These are phyloP conservation scores for Petroica traversi DNA, from an alignment of 2,113 vertebrate genomes.

Conservation along the genomic window DNA sequence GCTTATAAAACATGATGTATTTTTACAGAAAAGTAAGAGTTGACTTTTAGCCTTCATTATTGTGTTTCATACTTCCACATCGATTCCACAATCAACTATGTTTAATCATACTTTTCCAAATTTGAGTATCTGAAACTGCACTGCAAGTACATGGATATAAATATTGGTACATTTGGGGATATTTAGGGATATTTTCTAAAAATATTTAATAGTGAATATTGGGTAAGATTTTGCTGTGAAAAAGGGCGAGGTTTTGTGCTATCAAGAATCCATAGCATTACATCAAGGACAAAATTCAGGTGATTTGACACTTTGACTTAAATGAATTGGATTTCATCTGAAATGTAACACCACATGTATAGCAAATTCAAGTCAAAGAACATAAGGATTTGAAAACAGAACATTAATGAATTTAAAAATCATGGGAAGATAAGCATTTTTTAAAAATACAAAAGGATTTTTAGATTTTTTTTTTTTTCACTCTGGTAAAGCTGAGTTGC, in stretches of 20 bases:
- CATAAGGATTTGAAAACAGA: neutral
- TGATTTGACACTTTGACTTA: neutral
- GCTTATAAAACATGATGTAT: neutral
- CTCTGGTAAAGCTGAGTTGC: neutral
- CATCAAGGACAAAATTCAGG: neutral
- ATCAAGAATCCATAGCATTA: neutral
- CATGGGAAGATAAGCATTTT: neutral
- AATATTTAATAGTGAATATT: neutral
- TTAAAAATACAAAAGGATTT: neutral
- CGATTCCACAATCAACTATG: neutral
- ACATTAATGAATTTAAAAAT: neutral
- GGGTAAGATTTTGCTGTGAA: neutral
- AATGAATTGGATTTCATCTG: neutral
- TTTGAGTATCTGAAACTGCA: neutral
- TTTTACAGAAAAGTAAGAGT: neutral
- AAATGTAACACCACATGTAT: neutral
- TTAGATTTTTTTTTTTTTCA: neutral
- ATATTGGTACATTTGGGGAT: neutral
- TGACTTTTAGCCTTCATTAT: neutral
- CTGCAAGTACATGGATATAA: neutral
- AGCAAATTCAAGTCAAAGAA: neutral
- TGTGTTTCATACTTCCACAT: neutral
- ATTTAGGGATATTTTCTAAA: neutral
- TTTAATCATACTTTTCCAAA: neutral
- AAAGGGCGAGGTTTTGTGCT: neutral